Percentiles rank a stretch among this genome's conserved stretches.
Conservation (phyloP, 2,888 invertebrate species). For the Bellardia pandia region DNA sequence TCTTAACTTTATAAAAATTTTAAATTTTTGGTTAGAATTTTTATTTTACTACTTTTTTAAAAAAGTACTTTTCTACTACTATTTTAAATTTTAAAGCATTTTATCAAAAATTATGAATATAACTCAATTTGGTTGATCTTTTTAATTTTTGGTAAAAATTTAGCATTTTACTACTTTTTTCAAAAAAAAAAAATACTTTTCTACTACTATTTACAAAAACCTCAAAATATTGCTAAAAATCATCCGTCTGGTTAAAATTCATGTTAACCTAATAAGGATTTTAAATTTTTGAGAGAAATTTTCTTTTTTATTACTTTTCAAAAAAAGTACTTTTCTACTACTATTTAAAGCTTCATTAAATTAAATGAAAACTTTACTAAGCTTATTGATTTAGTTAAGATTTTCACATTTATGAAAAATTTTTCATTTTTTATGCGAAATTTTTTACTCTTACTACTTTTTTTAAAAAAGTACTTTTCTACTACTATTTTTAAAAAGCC, state of each 20-base stretch:
- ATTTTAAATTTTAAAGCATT: neutral
- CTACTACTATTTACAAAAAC: neutral
- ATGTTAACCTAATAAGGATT: too few species aligned
- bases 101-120: too few species aligned
- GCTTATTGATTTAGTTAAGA: neutral
- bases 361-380: neutral
- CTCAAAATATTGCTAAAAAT: neutral
- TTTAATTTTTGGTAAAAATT: too few species aligned
- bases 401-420: neutral
- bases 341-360: neutral
- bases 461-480: too few species aligned
- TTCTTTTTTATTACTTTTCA: neutral
- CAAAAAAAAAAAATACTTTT: too few species aligned
- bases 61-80: constrained; percentile 2
- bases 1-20: too few species aligned
- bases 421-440: neutral
- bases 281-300: neutral
- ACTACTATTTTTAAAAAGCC: too few species aligned
- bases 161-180: neutral
- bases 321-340: constrained; percentile 15
- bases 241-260: too few species aligned
- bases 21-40: neutral
- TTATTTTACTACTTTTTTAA: neutral
- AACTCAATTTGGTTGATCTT: too few species aligned
- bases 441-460: neutral